Evolutionary conservation across 2,797 vertebrate genomes (phyloP).

Genomic region (Bryconaethiops microstoma): DNA sequence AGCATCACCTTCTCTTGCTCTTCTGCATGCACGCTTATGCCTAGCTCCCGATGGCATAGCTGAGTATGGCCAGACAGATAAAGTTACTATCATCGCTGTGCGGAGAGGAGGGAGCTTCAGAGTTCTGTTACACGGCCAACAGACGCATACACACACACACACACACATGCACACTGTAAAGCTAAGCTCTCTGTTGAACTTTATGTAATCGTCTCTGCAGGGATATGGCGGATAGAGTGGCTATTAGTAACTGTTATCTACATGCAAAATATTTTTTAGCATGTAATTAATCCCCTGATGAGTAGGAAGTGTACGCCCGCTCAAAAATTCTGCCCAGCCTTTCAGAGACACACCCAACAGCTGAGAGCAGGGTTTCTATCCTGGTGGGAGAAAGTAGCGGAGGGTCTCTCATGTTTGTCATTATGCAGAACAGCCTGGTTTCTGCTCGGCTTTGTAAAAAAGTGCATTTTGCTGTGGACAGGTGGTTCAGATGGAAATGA

Average conservation of each 20-base stretch:
- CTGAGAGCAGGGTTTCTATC: conserved; percentile 35
- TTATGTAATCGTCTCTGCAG: conserved; percentile 10
- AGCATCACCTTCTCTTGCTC: conserved; percentile 36
- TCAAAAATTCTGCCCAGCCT: conserved; percentile 29
- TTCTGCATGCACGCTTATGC: conserved; percentile 54
- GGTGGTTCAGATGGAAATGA: background rate
- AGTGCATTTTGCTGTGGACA: background rate
- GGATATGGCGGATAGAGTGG: conserved; percentile 67
- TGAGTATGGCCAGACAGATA: conserved; percentile 48
- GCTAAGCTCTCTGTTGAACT: conserved; percentile 1
- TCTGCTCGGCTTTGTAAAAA: background rate
- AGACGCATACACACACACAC: conserved; percentile 29
- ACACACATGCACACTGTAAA: background rate
- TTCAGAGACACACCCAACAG: conserved; percentile 19
- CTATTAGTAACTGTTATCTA: conserved; percentile 56
- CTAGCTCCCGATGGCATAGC: conserved; percentile 48
- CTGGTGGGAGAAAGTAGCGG: background rate
- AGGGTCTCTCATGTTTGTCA: background rate
- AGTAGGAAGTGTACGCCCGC: background rate
- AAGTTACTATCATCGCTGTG: conserved; percentile 52
- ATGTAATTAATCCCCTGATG: conserved; percentile 45
- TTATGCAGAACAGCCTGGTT: background rate
- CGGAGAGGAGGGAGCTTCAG: conserved; percentile 25
- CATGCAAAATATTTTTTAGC: conserved; percentile 52
- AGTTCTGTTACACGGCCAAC: conserved; percentile 52